Evolutionary conservation across 2,113 vertebrate genomes (phyloP).

Genomic region (Xerus inauris): DNA sequence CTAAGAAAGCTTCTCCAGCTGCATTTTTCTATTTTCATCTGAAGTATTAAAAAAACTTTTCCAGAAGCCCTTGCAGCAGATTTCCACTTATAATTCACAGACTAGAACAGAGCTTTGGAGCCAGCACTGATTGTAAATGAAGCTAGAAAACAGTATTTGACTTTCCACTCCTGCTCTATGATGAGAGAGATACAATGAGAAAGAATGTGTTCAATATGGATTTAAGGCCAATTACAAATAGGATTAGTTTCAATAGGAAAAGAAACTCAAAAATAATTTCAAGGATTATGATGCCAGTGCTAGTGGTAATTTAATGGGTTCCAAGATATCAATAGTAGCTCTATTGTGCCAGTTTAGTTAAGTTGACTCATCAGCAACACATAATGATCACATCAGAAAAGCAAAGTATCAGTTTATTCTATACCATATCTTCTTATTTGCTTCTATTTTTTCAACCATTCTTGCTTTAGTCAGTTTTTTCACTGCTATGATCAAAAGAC

Average conservation of each 20-base stretch:
- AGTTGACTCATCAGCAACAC: no score
- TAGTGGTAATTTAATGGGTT: not conserved
- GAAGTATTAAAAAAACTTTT: not conserved
- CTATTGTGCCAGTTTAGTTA: not conserved
- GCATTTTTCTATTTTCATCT: not conserved
- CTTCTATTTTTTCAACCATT: not conserved
- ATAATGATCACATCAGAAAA: not conserved
- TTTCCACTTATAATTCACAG: conserved; percentile 21
- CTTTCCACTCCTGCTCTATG: not conserved
- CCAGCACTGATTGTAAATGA: not conserved
- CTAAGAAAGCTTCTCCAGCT: not conserved
- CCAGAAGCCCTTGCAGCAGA: not conserved
- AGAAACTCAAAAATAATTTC: not conserved
- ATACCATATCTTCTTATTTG: not conserved
- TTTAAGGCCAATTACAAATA: not conserved
- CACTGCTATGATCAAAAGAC: no score
- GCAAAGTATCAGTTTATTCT: not conserved
- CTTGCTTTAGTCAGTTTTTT: no score
- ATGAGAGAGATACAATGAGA: not conserved
- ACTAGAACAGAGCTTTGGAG: not conserved
- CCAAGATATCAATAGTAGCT: not conserved
- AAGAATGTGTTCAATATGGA: not conserved
- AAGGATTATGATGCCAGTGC: not conserved
- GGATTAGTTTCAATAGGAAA: not conserved
- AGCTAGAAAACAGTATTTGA: not conserved